phyloP scores from a whole-genome alignment of 2,888 invertebrate genomes.

The Hermaeophaga mercurialis region DNA sequence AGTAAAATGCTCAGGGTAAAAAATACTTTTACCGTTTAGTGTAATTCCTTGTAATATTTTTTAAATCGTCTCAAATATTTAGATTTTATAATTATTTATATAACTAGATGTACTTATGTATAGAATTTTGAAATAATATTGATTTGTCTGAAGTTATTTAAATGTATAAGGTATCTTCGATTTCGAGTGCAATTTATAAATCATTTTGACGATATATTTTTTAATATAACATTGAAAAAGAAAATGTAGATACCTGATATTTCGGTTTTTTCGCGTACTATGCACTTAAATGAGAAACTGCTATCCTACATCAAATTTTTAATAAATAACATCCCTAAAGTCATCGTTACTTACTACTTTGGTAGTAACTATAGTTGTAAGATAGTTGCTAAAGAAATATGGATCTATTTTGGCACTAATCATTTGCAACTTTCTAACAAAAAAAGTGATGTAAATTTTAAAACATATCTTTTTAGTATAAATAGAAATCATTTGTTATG shows the following conservation, averaged over 20 bases:
- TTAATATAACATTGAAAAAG: not conserved
- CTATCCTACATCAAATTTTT: no score
- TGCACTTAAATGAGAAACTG: no score
- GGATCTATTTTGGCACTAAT: no score
- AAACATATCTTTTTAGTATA: not conserved
- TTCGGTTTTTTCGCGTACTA: constrained; percentile 9
- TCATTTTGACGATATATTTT: not conserved
- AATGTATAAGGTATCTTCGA: not conserved
- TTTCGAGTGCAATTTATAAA: not conserved
- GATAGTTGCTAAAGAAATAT: no score
- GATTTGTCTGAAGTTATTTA: not conserved
- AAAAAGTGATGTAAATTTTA: no score
- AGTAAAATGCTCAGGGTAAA: constrained; percentile 24
- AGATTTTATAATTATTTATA: not conserved
- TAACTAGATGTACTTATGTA: no score
- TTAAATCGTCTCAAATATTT: not conserved
- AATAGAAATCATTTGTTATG: not conserved
- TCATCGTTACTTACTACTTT: no score
- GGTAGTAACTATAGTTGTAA: no score
- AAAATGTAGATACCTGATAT: not conserved
- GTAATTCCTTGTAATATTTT: constrained; percentile 10
- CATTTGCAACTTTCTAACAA: no score
- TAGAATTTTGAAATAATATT: no score
- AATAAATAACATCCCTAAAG: no score
- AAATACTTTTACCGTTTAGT: constrained; percentile 21